Evolutionary conservation across 1,140 invertebrate species (phyloP).

Genomic region (Heliconius himera): DNA sequence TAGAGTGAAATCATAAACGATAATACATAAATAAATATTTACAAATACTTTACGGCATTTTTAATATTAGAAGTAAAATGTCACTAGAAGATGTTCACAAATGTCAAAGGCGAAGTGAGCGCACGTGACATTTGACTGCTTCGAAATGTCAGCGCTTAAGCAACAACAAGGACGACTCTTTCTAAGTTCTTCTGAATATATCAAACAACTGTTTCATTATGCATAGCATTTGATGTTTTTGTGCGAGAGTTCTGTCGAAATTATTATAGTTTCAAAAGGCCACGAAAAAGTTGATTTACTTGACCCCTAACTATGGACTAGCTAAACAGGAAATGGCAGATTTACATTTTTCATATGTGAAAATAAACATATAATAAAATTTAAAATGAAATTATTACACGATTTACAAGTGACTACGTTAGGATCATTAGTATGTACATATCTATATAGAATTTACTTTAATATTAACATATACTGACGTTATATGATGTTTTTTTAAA

Average conservation of each 20-base stretch:
- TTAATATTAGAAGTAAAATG: slow-evolving; percentile 68
- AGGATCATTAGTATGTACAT: too few relatives aligned
- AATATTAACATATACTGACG: background rate
- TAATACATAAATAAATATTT: background rate
- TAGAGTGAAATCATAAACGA: background rate
- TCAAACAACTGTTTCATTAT: slow-evolving; percentile 69
- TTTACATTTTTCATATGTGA: background rate
- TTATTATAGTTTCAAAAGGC: slow-evolving; percentile 75
- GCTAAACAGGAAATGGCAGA: slow-evolving; percentile 57
- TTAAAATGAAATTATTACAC: too few relatives aligned
- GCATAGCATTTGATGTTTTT: slow-evolving; percentile 76
- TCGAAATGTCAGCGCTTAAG: slow-evolving; percentile 79
- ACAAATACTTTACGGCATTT: slow-evolving; percentile 42
- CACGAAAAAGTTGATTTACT: slow-evolving; percentile 72
- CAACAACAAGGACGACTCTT: slow-evolving; percentile 80
- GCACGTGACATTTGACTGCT: slow-evolving; percentile 77
- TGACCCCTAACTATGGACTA: slow-evolving; percentile 52
- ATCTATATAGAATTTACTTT: background rate
- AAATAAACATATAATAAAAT: background rate
- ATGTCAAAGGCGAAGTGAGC: slow-evolving; percentile 76
- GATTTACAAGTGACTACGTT: too few relatives aligned
- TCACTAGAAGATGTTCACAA: slow-evolving; percentile 60
- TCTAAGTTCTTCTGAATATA: slow-evolving; percentile 74
- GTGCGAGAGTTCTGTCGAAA: slow-evolving; percentile 66
- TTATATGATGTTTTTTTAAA: too few relatives aligned